Evolutionary conservation across 1,140 invertebrate species (phyloP).

Genomic region (Diuraphis noxia): DNA sequence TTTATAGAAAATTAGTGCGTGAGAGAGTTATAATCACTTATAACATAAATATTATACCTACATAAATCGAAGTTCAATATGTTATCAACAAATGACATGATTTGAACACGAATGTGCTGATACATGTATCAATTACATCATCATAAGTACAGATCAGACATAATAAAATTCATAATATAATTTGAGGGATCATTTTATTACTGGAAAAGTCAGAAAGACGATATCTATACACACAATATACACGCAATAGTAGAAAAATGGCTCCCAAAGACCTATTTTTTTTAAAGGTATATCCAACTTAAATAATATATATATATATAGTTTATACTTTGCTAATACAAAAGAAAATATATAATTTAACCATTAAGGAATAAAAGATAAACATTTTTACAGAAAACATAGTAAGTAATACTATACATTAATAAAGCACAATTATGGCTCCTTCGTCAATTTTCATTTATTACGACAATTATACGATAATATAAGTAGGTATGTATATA

Average conservation of each 20-base stretch:
- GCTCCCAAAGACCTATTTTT: background rate
- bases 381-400: background rate
- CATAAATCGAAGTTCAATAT: no score
- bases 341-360: background rate
- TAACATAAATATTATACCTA: no score
- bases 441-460: background rate
- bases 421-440: background rate
- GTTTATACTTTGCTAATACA: background rate
- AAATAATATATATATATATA: background rate
- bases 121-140: no score
- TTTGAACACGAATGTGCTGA: no score
- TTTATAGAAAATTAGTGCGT: no score
- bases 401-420: background rate
- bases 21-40: no score
- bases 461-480: background rate
- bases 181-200: no score
- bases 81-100: no score
- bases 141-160: no score
- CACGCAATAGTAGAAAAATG: background rate
- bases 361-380: background rate
- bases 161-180: no score
- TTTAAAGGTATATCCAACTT: background rate
- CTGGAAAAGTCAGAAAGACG: no score
- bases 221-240: background rate
- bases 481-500: background rate